A percentile compares a stretch with the other conserved stretches of the same genome.
Conservation (phyloP, 2,888 invertebrate species). For the Ophion obscuratus region DNA sequence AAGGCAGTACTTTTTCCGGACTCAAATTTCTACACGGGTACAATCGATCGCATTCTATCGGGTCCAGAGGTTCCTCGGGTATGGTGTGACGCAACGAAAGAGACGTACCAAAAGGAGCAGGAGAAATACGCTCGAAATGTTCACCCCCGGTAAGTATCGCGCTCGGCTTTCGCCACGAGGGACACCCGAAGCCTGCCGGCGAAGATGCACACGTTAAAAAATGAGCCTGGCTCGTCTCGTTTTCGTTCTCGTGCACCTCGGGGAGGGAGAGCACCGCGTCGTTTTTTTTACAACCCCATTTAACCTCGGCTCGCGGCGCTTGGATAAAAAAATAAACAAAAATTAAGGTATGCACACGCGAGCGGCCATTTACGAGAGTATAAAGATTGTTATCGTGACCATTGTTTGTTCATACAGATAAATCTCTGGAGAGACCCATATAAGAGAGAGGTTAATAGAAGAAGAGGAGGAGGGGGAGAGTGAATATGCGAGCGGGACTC, state of each 20-base stretch:
- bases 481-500: constrained; percentile 14
- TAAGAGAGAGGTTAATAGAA: constrained; percentile 39
- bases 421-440: constrained; percentile 47
- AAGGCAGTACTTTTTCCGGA: too few species aligned
- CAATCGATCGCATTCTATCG: too few species aligned
- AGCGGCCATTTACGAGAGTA: constrained; percentile 50
- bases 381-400: constrained; percentile 56
- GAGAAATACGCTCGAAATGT: constrained; percentile 2
- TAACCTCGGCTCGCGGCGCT: constrained; percentile 31
- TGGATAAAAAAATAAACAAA: constrained; percentile 16
- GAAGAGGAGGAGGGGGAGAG: constrained; percentile 8
- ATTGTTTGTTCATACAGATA: constrained; percentile 62
- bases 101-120: too few species aligned
- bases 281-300: constrained; percentile 55
- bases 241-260: constrained; percentile 33
- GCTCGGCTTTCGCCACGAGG: constrained; percentile 26
- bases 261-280: constrained; percentile 10
- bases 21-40: too few species aligned
- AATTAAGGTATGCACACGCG: neutral
- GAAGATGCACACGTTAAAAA: constrained; percentile 30
- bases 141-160: constrained; percentile 10
- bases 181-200: constrained; percentile 24
- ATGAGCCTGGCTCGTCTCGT: constrained; percentile 4
- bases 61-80: too few species aligned
- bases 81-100: too few species aligned